Conservation (phyloP, 2,113 vertebrate genomes). For the Lamprotornis superbus region DNA sequence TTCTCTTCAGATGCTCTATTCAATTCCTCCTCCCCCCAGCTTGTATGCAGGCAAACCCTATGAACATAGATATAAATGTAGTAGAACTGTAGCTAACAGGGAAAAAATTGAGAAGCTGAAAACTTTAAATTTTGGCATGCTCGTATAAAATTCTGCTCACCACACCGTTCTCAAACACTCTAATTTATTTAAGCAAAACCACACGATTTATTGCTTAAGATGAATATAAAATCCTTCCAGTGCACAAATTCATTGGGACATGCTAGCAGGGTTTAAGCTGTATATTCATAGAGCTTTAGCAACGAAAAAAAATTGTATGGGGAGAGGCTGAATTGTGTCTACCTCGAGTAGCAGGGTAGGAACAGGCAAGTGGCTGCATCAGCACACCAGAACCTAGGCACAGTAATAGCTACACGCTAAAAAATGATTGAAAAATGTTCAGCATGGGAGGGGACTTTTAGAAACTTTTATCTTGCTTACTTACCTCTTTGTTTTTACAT, state of each 20-base stretch:
- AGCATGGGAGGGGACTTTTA: constrained; percentile 13
- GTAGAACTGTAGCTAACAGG: not conserved
- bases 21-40: not conserved
- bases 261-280: not conserved
- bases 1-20: not conserved
- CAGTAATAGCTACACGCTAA: not conserved
- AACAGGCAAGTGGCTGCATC: not conserved
- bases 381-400: not conserved
- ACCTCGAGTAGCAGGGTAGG: not conserved
- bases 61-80: not conserved
- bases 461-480: constrained; percentile 22
- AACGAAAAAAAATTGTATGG: not conserved
- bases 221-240: not conserved
- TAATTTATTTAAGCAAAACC: constrained; percentile 15
- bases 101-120: not conserved
- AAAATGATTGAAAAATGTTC: constrained; percentile 19
- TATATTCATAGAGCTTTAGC: not conserved
- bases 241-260: not conserved
- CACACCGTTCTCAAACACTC: not conserved
- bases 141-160: constrained; percentile 1
- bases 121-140: not conserved
- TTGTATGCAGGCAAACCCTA: not conserved
- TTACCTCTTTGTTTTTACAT: constrained; percentile 54
- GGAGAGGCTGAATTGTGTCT: not conserved
- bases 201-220: not conserved